A percentile compares a stretch with the other conserved stretches of the same genome.
Evolutionary conservation across 2,797 vertebrate species (phyloP).

Genomic region (Pipistrellus kuhlii): DNA sequence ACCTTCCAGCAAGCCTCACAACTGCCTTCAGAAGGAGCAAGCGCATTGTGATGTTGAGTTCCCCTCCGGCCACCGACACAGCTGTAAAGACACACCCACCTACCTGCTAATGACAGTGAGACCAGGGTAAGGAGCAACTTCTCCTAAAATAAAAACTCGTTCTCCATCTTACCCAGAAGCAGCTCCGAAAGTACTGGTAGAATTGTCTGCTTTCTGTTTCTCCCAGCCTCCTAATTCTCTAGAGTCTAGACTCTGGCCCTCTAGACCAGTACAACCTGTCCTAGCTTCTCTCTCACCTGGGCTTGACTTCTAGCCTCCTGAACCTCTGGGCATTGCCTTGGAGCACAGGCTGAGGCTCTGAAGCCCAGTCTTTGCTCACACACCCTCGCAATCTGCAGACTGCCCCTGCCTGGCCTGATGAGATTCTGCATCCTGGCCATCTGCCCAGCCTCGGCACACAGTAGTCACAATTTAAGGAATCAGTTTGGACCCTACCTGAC

Average conservation of each 20-base stretch:
- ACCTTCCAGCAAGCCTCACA: neutral
- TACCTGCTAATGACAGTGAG: neutral
- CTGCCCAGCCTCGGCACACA: neutral
- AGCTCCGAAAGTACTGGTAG: neutral
- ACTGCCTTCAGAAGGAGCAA: neutral
- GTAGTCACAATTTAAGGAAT: neutral
- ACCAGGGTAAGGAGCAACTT: neutral
- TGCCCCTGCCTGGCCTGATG: neutral
- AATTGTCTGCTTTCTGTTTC: neutral
- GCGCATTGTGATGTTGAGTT: fast-evolving
- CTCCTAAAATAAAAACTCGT: neutral
- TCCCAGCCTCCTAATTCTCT: neutral
- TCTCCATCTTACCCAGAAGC: neutral
- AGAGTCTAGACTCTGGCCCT: neutral
- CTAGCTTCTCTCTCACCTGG: conserved; percentile 4
- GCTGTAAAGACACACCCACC: neutral
- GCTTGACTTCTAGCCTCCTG: neutral
- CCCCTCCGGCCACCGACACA: neutral
- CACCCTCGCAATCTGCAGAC: neutral
- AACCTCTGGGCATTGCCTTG: neutral
- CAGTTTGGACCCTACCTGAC: neutral
- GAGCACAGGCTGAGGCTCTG: neutral
- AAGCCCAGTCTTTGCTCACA: neutral
- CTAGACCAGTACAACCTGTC: neutral
- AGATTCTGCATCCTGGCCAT: neutral